Evolutionary conservation across 1,140 invertebrate genomes (phyloP), one percentile per base, ranked within the genome.

Genomic region (Parapsyche elsis): DNA sequence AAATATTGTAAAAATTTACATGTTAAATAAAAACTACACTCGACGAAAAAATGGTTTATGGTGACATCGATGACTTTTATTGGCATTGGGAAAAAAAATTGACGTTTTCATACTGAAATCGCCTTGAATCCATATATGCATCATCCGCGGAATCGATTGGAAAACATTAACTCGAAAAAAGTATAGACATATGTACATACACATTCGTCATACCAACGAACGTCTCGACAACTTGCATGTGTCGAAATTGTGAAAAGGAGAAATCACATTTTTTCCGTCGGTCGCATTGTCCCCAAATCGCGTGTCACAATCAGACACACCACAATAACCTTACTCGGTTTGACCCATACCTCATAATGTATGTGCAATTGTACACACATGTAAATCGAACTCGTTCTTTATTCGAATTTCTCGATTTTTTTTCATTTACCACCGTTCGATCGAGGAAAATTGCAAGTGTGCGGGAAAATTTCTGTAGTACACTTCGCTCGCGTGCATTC

Each of bases 201-300:
- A 10, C 64, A 23, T 67, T 24, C 24, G 64, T 67, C 21, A 26
- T 26, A 67, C 24, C 2, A 26, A 24, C 23, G 30, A 38, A 38
- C 30, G 30, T 38, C 30, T 38, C 30, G 30, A 38, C 30, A 19
- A 61, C n/a, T 61, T 23, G 21, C 24, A 67, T 67, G 64, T 67
- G 64, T 67, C 64, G 49, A 23, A 30, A 77, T 77, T 77, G 75
- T 77, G 75, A 77, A 77, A 77, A 77, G 75, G 75, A 77, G 75
- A 77, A 77, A 77, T 77, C 75, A 77, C 75, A 77, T 24, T 77
- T 77, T 77, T 77, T 77, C 59, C 46, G 26, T 64, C 57, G 57
- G 57, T 77, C 75, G 75, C 75, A 77, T 77, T 77, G 75, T 77
- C 75, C 57, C 64, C 75, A 26, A 77, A 64, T 77, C 26, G 75